These are phyloP conservation scores for Hylaeus volcanicus DNA, from an alignment of 1,140 invertebrate genomes.

Conservation along the genomic window DNA sequence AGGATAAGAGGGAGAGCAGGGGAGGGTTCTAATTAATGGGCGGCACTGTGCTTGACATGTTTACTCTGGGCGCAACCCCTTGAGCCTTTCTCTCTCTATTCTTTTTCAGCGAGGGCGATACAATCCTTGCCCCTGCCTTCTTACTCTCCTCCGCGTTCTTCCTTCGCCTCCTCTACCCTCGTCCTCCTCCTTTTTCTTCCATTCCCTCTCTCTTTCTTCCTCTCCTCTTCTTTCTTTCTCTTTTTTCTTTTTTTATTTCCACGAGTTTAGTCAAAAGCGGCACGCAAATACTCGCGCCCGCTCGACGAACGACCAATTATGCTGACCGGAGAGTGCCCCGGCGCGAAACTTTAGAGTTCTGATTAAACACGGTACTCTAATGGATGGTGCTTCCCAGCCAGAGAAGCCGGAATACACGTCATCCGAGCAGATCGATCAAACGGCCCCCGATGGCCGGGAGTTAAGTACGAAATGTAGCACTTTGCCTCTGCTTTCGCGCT, in stretches of 20 bases:
- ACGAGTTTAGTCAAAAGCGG: slow-evolving; percentile 66
- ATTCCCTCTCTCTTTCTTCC: background rate
- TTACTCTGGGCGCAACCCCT: slow-evolving; percentile 72
- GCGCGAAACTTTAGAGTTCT: slow-evolving; percentile 73
- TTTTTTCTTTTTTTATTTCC: slow-evolving; percentile 55
- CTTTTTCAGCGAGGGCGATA: slow-evolving; percentile 70
- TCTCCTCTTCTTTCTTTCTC: background rate
- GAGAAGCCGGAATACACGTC: slow-evolving; percentile 58
- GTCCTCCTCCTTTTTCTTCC: too few relatives aligned
- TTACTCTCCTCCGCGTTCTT: slow-evolving; percentile 40
- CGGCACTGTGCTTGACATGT: slow-evolving; percentile 74
- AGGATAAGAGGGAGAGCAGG: slow-evolving; percentile 31
- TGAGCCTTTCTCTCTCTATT: slow-evolving; percentile 61
- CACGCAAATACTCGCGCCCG: slow-evolving; percentile 65
- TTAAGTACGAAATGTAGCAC: slow-evolving; percentile 55
- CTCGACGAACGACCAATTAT: slow-evolving; percentile 68
- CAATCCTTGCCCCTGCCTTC: slow-evolving; percentile 57
- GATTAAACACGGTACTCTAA: slow-evolving; percentile 73
- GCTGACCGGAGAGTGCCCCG: slow-evolving; percentile 46
- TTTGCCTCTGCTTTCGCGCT: slow-evolving; percentile 6
- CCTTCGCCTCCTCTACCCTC: background rate
- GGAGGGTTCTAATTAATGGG: slow-evolving; percentile 73
- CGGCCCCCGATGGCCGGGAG: slow-evolving; percentile 25
- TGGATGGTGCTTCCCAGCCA: slow-evolving; percentile 64
- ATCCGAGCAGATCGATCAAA: slow-evolving; percentile 58